These are phyloP conservation scores for Rhagoletis zephyria DNA, from an alignment of 1,140 invertebrate species.

Conservation along the genomic window DNA sequence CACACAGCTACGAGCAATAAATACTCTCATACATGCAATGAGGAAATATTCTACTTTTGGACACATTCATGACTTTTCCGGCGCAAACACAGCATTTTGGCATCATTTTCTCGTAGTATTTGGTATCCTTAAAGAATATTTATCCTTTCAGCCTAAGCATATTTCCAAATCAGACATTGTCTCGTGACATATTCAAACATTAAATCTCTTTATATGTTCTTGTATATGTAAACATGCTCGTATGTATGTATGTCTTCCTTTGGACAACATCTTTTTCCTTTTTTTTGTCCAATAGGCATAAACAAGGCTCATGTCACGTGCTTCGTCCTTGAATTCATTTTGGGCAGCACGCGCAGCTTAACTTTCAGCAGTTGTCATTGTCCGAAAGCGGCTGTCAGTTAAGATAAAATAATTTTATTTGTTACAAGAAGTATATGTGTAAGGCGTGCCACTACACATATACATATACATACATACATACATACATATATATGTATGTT, in stretches of 20 bases:
- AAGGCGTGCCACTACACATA: too few species aligned
- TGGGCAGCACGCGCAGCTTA: constrained; percentile 23
- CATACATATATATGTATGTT: not conserved
- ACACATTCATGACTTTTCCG: not conserved
- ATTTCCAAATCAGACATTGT: not conserved
- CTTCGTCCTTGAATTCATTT: constrained; percentile 1
- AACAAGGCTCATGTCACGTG: not conserved
- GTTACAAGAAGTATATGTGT: not conserved
- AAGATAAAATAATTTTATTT: constrained; percentile 35
- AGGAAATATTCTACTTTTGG: not conserved
- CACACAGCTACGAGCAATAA: not conserved
- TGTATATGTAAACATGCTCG: not conserved
- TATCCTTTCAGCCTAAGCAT: not conserved
- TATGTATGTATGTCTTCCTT: not conserved
- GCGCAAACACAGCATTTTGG: not conserved
- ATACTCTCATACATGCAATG: not conserved
- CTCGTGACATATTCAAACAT: not conserved
- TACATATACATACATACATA: not conserved
- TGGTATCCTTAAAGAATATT: not conserved
- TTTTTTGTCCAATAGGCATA: not conserved
- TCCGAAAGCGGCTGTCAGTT: constrained; percentile 12
- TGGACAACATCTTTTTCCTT: not conserved
- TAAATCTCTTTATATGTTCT: not conserved
- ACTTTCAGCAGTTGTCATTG: constrained; percentile 47
- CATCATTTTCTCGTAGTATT: not conserved